Base-by-base conservation (phyloP, 1,140 invertebrate species). In the Rhyacophila brunnea region DNA sequence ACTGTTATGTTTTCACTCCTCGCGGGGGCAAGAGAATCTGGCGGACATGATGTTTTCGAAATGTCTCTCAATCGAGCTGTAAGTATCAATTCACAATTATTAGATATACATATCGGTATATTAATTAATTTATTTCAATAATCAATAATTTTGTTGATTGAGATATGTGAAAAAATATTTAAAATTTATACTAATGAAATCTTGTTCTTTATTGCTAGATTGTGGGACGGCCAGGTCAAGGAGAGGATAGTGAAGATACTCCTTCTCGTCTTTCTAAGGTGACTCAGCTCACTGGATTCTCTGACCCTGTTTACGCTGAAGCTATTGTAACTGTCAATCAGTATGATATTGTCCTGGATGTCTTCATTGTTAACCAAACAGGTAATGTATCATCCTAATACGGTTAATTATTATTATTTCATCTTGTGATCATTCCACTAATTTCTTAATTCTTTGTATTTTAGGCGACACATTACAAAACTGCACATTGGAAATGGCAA, bases 261-360 rank as follows among this genome's bases (percentile, higher is more conserved):
- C 59, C 64, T 11, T 62, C 64, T 10, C 51, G 57, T 14, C 56
- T 65, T 6, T 50, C 64, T 36, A 65, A 65, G 43, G 95, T 98
- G 15, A 96, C 94, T n/a, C 97, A 99, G 74, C 81, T 99, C 58
- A 98, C 97, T n/a, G 98, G 97, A 14, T 98, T 99, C 77, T 98
- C 95, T 0, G 98, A 99, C 81, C 96, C 98, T 0, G 95, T 99
- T 36, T 99, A 99, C 77, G 92, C 96, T 9, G 98, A 99, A 79
- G 96, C 97, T 15, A 96, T 99, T 71, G 96, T 99, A 0, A 91
- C 99, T 74, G 96, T 99, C 47, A 99, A 99, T 78, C 96, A 99
- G 75, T 99, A 98, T 74, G 95, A 98, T 68, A 97, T 98, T 68
- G 93, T 96, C 32, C 79, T 98, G n/a, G 95, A 98, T 76, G 94